phyloP scores from a whole-genome alignment of 1,140 invertebrate species.

The Drosophila ficusphila region DNA sequence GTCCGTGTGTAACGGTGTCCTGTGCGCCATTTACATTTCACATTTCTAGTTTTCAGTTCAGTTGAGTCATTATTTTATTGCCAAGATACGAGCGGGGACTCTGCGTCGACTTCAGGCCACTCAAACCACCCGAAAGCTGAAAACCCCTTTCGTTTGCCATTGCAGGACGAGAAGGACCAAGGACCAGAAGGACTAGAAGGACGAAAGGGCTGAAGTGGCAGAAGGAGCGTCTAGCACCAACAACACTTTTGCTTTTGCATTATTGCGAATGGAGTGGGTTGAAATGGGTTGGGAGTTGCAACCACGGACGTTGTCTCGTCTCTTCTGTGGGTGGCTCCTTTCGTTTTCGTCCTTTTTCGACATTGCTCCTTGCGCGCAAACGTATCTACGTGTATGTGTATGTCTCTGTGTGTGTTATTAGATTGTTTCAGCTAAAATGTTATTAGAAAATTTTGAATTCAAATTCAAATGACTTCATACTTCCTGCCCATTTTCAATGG shows the following conservation, averaged over 20 bases:
- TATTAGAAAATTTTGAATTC: slow-evolving; percentile 83
- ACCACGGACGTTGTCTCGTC: slow-evolving; percentile 40
- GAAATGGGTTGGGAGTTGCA: slow-evolving; percentile 18
- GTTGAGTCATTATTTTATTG: slow-evolving; percentile 83
- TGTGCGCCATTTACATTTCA: slow-evolving; percentile 80
- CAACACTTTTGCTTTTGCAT: slow-evolving; percentile 76
- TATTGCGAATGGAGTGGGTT: slow-evolving; percentile 3
- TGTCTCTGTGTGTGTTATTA: slow-evolving; percentile 62
- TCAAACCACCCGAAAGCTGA: not conserved
- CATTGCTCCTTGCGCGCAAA: slow-evolving; percentile 25
- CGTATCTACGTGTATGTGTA: slow-evolving; percentile 14
- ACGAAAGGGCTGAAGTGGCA: not conserved
- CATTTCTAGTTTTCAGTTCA: slow-evolving; percentile 83
- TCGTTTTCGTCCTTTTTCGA: slow-evolving; percentile 65
- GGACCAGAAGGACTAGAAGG: slow-evolving; percentile 32
- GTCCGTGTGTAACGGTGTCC: slow-evolving; percentile 47
- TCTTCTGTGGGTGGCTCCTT: slow-evolving; percentile 58
- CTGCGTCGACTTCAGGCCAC: slow-evolving; percentile 48
- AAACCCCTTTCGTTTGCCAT: slow-evolving; percentile 31
- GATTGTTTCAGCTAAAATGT: slow-evolving; percentile 81
- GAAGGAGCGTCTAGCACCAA: slow-evolving; percentile 26
- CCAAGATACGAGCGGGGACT: slow-evolving; percentile 67
- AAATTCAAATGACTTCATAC: slow-evolving; percentile 82
- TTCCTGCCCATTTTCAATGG: slow-evolving; percentile 30
- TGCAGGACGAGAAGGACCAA: slow-evolving; percentile 43